Evolutionary conservation across 1,140 invertebrate genomes (phyloP).

Genomic region (Leguminivora glycinivorella): DNA sequence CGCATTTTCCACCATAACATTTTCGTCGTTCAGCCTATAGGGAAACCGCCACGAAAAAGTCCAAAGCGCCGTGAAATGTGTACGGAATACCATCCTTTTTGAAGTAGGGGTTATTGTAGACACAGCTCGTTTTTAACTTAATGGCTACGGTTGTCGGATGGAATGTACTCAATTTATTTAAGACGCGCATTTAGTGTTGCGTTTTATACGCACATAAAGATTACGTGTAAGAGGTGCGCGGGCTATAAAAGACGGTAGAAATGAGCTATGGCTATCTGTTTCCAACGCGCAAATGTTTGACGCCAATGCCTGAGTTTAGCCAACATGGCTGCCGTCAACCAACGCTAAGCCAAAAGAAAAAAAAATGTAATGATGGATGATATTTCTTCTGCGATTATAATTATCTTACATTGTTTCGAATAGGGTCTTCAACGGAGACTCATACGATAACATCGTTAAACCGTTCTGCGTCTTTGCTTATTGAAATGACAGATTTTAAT

Average conservation of each 20-base stretch:
- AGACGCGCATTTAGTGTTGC: conserved; percentile 20
- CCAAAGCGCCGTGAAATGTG: background rate
- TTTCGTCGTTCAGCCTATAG: conserved; percentile 9
- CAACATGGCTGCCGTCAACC: no score
- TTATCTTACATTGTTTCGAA: no score
- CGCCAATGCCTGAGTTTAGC: no score
- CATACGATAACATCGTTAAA: no score
- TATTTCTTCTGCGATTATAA: no score
- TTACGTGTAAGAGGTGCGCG: conserved; percentile 18
- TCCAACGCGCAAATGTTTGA: conserved; percentile 1
- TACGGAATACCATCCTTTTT: background rate
- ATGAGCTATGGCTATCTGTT: conserved; percentile 17
- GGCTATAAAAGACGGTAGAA: conserved; percentile 20
- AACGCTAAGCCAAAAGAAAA: background rate
- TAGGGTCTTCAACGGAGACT: no score
- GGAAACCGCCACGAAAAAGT: background rate
- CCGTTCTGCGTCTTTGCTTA: no score
- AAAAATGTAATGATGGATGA: no score
- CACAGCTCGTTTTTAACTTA: conserved; percentile 11
- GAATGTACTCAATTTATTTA: conserved; percentile 27
- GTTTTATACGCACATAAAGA: conserved; percentile 28
- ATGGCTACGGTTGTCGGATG: conserved; percentile 11
- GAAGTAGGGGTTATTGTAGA: background rate
- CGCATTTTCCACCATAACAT: conserved; percentile 19
- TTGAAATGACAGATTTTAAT: no score